These are phyloP conservation scores for Guaruba guarouba DNA, from an alignment of 2,113 vertebrate species.

Conservation along the genomic window DNA sequence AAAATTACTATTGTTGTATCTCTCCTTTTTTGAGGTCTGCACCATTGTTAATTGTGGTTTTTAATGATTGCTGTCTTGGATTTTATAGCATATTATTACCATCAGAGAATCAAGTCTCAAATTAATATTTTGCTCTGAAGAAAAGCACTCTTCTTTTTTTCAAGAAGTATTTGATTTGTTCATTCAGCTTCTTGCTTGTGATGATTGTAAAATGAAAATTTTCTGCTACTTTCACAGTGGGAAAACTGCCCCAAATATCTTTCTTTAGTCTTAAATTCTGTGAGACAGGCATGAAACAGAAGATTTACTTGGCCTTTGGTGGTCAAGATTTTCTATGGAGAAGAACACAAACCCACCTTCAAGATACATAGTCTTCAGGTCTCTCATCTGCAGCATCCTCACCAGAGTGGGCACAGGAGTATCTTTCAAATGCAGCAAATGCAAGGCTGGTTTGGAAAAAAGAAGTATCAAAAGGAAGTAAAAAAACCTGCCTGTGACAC, in stretches of 20 bases:
- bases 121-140: constrained; percentile 51
- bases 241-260: neutral
- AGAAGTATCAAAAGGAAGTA: neutral
- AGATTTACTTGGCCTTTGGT: neutral
- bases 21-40: constrained; percentile 31
- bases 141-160: neutral
- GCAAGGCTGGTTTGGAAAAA: neutral
- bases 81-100: constrained; percentile 57
- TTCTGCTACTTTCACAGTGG: neutral
- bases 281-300: neutral
- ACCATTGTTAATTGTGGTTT: constrained; percentile 49
- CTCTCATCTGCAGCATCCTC: neutral
- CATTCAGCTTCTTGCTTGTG: neutral
- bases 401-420: neutral
- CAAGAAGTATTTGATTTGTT: neutral
- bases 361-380: neutral
- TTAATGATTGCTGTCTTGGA: constrained; percentile 21
- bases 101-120: constrained; percentile 50
- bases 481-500: neutral
- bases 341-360: neutral
- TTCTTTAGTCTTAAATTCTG: neutral
- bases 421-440: neutral
- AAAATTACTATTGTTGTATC: constrained; percentile 47
- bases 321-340: neutral
- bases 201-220: neutral